phyloP scores from a whole-genome alignment of 1,140 invertebrate species.

The Cydia amplana region DNA sequence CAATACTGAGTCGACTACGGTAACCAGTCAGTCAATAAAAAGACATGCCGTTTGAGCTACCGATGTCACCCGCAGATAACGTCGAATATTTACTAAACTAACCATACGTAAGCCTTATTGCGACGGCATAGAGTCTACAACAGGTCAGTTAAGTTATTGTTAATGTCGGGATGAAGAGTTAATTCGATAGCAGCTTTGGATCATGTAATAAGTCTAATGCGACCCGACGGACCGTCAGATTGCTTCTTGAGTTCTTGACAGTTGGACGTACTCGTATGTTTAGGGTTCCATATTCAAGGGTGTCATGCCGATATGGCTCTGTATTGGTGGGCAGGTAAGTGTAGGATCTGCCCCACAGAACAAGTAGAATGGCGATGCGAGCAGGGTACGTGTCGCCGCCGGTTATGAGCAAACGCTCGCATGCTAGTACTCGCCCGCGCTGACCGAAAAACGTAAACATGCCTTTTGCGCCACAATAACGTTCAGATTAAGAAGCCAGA shows the following conservation, averaged over 20 bases:
- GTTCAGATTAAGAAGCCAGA: too few relatives aligned
- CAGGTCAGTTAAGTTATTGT: neutral
- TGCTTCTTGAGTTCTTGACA: slow-evolving; percentile 1
- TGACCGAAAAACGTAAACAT: too few relatives aligned
- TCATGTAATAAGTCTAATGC: slow-evolving; percentile 23
- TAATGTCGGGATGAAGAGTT: slow-evolving; percentile 10
- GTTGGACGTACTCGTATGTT: neutral
- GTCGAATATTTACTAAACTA: neutral
- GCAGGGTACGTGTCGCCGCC: too few relatives aligned
- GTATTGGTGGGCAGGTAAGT: too few relatives aligned
- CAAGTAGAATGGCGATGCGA: too few relatives aligned
- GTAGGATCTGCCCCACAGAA: too few relatives aligned
- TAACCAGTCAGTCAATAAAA: slow-evolving; percentile 8
- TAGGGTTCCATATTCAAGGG: neutral
- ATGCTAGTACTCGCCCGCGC: too few relatives aligned
- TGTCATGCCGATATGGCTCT: too few relatives aligned
- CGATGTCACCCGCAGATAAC: slow-evolving; percentile 24
- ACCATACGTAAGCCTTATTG: neutral
- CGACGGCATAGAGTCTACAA: neutral
- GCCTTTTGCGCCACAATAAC: too few relatives aligned
- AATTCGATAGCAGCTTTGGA: slow-evolving; percentile 30
- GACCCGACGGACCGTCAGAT: slow-evolving; percentile 20
- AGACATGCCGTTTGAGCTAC: slow-evolving; percentile 16
- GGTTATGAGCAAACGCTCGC: too few relatives aligned
- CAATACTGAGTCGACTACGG: neutral